These are phyloP conservation scores for Holotrichia oblita DNA, from an alignment of 1,140 invertebrate species.

Conservation along the genomic window DNA sequence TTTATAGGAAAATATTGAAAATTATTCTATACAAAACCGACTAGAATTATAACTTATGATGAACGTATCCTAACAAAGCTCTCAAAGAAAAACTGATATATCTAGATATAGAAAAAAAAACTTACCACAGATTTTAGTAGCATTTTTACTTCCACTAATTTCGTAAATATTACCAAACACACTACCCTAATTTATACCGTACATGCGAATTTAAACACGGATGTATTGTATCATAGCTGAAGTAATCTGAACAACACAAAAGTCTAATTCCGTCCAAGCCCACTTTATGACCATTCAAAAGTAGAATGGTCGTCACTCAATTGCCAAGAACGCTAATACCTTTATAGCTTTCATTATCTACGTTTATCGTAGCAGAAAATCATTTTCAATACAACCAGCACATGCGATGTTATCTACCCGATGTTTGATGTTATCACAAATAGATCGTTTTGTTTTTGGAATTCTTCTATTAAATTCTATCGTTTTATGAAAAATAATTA, in stretches of 20 bases:
- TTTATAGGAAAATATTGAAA: too few relatives aligned
- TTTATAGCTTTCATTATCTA: slow-evolving; percentile 26
- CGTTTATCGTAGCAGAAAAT: background rate
- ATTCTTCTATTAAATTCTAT: too few relatives aligned
- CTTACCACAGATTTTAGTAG: background rate
- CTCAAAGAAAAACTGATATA: too few relatives aligned
- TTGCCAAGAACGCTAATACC: background rate
- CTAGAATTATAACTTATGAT: too few relatives aligned
- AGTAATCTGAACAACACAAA: slow-evolving; percentile 1
- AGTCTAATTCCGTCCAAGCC: background rate
- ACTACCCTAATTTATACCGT: background rate
- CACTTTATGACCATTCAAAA: slow-evolving; percentile 16
- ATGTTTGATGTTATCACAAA: background rate
- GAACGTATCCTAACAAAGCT: too few relatives aligned
- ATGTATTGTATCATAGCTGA: background rate
- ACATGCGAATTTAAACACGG: background rate
- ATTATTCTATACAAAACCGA: too few relatives aligned
- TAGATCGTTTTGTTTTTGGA: too few relatives aligned
- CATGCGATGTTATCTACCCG: background rate
- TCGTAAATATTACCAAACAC: background rate
- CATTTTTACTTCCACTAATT: background rate
- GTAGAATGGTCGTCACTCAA: background rate
- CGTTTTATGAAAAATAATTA: too few relatives aligned
- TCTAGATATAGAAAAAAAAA: background rate
- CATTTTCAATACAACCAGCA: background rate